Evolutionary conservation across 2,797 vertebrate genomes (phyloP), one percentile per base, ranked within the genome.

Genomic region (Chromis chromis): DNA sequence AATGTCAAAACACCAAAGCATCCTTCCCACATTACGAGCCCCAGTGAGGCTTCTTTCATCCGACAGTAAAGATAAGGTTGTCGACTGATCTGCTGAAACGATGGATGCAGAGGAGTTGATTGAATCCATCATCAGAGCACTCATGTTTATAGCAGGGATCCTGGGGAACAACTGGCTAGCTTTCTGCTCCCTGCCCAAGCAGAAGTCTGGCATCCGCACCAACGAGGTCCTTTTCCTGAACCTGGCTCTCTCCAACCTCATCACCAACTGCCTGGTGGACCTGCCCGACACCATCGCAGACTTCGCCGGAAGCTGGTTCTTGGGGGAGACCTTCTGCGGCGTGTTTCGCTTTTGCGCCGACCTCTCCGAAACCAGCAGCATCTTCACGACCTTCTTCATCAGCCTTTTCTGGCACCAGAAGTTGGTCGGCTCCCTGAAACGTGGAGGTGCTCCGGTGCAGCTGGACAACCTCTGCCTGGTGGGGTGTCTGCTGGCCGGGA

Each of bases 391-490:
- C 25, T 82, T 95, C 64, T 90, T 94, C 87, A 95, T 95, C 87
- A 93, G 94, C 3, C 1, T 78, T 2, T 95, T 88, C 79, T 96
- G 95, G 95, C 85, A 95, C 78, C 94, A 95, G 90, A 96, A 95
- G 78, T 88, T 96, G 2, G 94, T 95, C 0, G 92, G 93, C 1
- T 95, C 93, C 16, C 72, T 94, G 11, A 93, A 91, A 22, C 84
- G 87, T 0, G 94, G 94, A 1, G 92, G 93, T 0, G 92, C 90
- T 0, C 89, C 91, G 0, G 91, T 93, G 65, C 84, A 8, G 70
- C 72, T 95, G 87, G 94, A 96, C 68, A 93, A 79, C 74, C 49
- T 95, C 25, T 10, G 67, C 0, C 52, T 94, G 12, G 86, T 94
- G n/a, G 50, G 55, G 0, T 46, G 54, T 0, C 74, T 94, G 52